These are phyloP conservation scores for Ephialtes manifestator DNA, from an alignment of 2,888 invertebrate species.

Conservation along the genomic window DNA sequence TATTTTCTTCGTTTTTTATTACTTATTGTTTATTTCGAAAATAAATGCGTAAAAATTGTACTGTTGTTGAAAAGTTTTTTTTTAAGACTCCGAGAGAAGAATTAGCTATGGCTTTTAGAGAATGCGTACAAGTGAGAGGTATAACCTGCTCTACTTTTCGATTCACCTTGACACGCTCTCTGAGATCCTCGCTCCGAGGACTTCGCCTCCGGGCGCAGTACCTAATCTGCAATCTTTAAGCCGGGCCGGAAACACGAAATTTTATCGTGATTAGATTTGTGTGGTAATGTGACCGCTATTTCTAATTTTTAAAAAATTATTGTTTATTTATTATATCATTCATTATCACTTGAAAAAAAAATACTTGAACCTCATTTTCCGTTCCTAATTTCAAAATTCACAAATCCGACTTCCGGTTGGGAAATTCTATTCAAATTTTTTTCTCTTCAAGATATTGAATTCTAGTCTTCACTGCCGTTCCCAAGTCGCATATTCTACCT, in stretches of 20 bases:
- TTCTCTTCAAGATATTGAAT: no score
- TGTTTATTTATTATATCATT: no score
- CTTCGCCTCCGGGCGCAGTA: background rate
- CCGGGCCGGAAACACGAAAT: background rate
- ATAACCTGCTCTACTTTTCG: constrained; percentile 45
- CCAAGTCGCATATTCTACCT: no score
- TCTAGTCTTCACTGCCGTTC: no score
- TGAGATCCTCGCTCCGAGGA: constrained; percentile 26
- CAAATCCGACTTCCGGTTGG: no score
- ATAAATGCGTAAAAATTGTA: background rate
- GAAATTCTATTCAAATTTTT: no score
- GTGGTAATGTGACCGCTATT: no score
- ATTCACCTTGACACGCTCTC: constrained; percentile 56
- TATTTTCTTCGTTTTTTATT: constrained; percentile 14
- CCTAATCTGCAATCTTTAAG: constrained; percentile 10
- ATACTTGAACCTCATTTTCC: no score
- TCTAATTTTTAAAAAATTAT: no score
- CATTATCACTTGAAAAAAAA: no score
- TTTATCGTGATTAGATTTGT: background rate
- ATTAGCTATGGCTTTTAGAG: background rate
- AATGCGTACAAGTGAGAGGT: constrained; percentile 17
- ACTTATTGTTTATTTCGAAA: background rate
- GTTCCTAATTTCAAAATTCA: no score
- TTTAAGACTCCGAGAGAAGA: constrained; percentile 1
- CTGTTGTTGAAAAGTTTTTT: background rate